Conservation (phyloP, 2,113 vertebrate genomes). For the Barnardius zonarius region DNA sequence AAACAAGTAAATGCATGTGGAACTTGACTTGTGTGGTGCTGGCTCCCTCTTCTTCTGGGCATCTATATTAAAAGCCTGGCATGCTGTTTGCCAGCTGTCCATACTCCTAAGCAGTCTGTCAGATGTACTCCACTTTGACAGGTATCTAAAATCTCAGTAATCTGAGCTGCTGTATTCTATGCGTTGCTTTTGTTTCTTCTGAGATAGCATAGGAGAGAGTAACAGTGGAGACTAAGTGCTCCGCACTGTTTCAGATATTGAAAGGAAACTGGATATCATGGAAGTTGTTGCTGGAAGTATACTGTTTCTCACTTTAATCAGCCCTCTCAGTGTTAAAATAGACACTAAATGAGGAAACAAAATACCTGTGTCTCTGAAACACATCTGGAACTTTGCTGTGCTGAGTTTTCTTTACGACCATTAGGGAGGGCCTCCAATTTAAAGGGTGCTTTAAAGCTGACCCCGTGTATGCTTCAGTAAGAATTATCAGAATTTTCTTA, state of each 20-base stretch:
- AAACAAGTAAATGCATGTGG: background rate
- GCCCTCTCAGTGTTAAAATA: background rate
- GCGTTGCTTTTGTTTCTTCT: background rate
- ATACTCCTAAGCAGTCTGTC: background rate
- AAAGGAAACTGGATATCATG: conserved; percentile 9
- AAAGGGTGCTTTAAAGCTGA: background rate
- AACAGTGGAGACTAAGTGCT: background rate
- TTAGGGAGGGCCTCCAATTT: background rate
- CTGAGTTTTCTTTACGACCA: background rate
- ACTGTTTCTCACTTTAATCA: conserved; percentile 21
- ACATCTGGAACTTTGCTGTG: background rate
- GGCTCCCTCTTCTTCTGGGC: background rate
- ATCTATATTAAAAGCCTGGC: background rate
- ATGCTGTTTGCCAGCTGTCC: background rate
- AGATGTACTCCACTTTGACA: background rate
- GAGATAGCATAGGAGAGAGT: background rate
- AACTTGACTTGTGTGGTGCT: background rate
- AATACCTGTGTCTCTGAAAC: conserved; percentile 9
- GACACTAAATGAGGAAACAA: background rate
- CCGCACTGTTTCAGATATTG: background rate
- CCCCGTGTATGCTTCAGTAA: background rate
- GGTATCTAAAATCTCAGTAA: conserved; percentile 16
- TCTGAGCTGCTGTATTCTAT: conserved; percentile 11
- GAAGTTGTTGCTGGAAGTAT: background rate
- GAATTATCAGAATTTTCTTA: background rate